A percentile compares a stretch with the other conserved stretches of the same genome.
These are phyloP conservation scores for Drosophila dunni DNA, from an alignment of 1,140 invertebrate genomes.

Conservation along the genomic window DNA sequence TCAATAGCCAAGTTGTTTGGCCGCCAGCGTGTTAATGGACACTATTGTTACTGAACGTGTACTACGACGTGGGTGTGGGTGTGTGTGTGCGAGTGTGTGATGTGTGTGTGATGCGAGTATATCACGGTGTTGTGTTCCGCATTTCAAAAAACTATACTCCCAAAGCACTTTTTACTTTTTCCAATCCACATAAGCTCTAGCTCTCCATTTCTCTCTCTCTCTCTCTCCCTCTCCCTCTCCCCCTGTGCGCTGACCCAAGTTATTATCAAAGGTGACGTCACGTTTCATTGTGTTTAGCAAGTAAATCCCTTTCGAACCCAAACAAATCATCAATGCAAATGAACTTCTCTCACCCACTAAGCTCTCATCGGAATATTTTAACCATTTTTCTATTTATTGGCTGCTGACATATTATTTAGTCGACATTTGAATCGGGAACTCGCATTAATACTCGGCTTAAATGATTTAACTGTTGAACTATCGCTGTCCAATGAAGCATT, in stretches of 20 bases:
- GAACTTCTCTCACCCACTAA: neutral
- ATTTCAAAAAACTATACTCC: constrained; percentile 16
- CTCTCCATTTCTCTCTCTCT: neutral
- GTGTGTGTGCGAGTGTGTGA: constrained; percentile 5
- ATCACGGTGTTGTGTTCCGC: constrained; percentile 19
- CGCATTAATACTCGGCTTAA: neutral
- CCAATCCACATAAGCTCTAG: constrained; percentile 13
- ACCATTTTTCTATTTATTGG: neutral
- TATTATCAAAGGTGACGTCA: constrained; percentile 11
- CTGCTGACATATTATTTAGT: constrained; percentile 1
- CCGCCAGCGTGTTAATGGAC: constrained; percentile 61
- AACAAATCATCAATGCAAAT: constrained; percentile 12
- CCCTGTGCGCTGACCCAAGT: constrained; percentile 6
- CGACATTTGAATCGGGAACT: neutral
- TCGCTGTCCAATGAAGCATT: neutral
- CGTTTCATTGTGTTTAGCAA: neutral
- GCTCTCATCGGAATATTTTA: constrained; percentile 3
- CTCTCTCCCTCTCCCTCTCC: neutral
- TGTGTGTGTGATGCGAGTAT: constrained; percentile 6
- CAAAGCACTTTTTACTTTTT: constrained; percentile 20
- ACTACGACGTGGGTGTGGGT: constrained; percentile 21
- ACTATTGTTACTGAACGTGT: constrained; percentile 60
- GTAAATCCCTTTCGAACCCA: neutral
- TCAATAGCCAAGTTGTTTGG: constrained; percentile 61
- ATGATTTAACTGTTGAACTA: neutral